Evolutionary conservation across 2,113 vertebrate species (phyloP), one percentile per base, ranked within the genome.

Genomic region (Coptodon bakossiorum): DNA sequence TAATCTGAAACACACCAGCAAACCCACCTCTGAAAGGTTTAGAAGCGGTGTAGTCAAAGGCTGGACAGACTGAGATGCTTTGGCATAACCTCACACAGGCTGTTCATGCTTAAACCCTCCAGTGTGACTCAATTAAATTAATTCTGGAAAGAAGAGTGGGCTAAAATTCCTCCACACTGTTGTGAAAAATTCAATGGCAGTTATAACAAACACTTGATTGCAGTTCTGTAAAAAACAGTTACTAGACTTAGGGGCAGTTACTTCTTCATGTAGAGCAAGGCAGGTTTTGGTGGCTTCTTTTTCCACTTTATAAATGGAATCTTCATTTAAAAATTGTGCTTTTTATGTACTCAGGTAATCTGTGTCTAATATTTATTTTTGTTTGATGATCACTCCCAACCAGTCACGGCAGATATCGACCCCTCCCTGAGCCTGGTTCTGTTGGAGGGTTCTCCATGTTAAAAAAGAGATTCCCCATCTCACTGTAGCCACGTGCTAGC

Each of bases 41-140:
- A 38, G 31, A 38, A 38, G 29, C 0, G 1, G 3, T 66, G 0
- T 9, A 19, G 9, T 36, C 56, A 17, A 66, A 66, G 31, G 31
- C 31, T 36, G 31, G 61, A 66, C 59, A 6, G 29, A 34, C 17
- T 63, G 16, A 63, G 9, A 34, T 11, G 59, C 59, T 66, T 66
- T 66, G 31, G 61, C 61, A 61, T 17, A n/a, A 66, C 19, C 19
- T 38, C 19, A 66, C 22, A 38, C 63, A 22, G 34, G 16, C 57
- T 19, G 16, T 6, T 61, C 57, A 61, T 19, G 16, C 29, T 34
- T 61, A 61, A 59, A 63, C 59, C 0, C 29, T 36, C 29, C 59
- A 63, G 2, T 2, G 29, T 63, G 29, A 63, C 16, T 19, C 29
- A 63, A 63, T 36, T 36, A 63, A 63, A 36, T 0, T 9, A 36